A percentile compares a stretch with the other conserved stretches of the same genome.
phyloP scores from a whole-genome alignment of 2,113 vertebrate genomes.

The Lepus europaeus region DNA sequence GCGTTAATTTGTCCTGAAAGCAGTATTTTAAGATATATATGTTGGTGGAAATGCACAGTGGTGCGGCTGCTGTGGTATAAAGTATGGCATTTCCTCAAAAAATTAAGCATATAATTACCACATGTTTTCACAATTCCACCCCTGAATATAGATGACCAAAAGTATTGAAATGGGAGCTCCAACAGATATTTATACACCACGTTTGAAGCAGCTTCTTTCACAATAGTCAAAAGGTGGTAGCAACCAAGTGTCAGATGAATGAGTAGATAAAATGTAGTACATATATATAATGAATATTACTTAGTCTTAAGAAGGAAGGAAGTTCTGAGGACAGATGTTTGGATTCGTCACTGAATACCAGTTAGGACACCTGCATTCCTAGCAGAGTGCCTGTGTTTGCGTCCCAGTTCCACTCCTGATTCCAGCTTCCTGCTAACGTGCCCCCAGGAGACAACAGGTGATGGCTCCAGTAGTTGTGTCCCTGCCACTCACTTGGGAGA shows the following conservation, averaged over 20 bases:
- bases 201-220: background rate
- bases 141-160: background rate
- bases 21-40: background rate
- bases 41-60: background rate
- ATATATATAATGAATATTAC: background rate
- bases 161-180: constrained; percentile 17
- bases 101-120: background rate
- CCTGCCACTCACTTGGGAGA: no score
- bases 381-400: no score
- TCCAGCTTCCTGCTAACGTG: no score
- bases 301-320: background rate
- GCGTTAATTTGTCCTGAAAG: constrained; percentile 33
- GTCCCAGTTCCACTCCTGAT: no score
- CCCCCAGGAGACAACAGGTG: no score
- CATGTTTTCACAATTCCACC: background rate
- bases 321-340: no score
- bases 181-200: background rate
- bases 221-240: background rate
- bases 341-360: no score
- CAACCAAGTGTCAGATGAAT: background rate
- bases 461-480: no score
- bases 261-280: background rate
- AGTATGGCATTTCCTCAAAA: background rate
- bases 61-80: background rate
- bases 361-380: no score